Evolutionary conservation across 1,140 invertebrate genomes (phyloP), one percentile per base, ranked within the genome.

Genomic region (Philotrypesis tridentata): DNA sequence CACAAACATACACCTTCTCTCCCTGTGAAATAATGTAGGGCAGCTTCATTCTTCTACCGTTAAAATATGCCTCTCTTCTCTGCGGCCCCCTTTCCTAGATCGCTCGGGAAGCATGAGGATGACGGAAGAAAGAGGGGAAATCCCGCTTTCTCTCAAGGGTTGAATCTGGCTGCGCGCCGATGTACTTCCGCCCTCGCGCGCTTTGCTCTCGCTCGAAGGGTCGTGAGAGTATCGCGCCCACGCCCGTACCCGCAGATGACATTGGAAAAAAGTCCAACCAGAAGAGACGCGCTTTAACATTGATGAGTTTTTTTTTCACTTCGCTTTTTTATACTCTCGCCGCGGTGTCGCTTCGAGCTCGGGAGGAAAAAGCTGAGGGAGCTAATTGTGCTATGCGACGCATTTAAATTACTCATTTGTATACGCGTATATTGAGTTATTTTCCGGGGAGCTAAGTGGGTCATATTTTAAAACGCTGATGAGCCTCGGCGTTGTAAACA

Each of bases 131-230:
- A 85, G 82, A 83, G 82, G 74, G 61, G 78, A 83, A 85, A 79
- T 29, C 7, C 70, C 71, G 75, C 77, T 72, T 77, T 65, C 63
- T 71, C 71, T 82, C 83, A 84, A 85, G 84, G 85, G 83, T 86
- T 85, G 80, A 85, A 81, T 71, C 55, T 82, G 70, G 71, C 60
- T 82, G 40, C 40, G 40, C 72, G 43, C 37, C 74, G 71, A 43
- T n/a, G 25, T 72, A 73, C 78, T 87, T 86, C 85, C 86, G 85
- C 73, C 55, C 55, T 61, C 82, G 37, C 33, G 17, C 37, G 23
- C 8, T 14, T 12, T 17, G 17, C 29, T n/a, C 8, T n/a, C n/a
- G n/a, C n/a, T n/a, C 14, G 21, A 33, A 79, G 68, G 68, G 78
- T 63, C 71, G 79, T 80, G 79, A 67, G 79, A 80, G 70, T 31